A percentile compares a stretch with the other conserved stretches of the same genome.
These are phyloP conservation scores for Cheiracanthium punctorium DNA, from an alignment of 2,888 invertebrate genomes.

Conservation along the genomic window DNA sequence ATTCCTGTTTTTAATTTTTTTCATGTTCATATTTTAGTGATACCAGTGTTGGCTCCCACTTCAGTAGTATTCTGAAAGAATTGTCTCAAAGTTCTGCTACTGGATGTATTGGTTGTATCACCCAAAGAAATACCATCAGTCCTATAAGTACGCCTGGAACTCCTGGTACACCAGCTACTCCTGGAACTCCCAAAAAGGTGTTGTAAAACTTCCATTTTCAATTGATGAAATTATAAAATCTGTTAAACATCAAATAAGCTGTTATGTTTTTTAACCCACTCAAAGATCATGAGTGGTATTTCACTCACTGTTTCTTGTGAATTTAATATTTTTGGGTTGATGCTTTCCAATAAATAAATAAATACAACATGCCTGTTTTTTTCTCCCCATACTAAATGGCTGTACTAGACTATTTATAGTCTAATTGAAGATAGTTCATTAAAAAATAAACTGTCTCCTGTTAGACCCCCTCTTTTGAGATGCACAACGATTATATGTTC, in stretches of 20 bases:
- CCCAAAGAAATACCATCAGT: slow-evolving; percentile 68
- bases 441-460: too few relatives aligned
- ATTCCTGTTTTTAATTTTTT: background rate
- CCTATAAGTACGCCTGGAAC: slow-evolving; percentile 70
- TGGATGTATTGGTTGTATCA: slow-evolving; percentile 70
- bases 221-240: background rate
- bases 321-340: background rate
- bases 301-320: background rate
- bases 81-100: slow-evolving; percentile 77
- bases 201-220: background rate
- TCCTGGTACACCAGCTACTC: slow-evolving; percentile 71
- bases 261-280: too few relatives aligned
- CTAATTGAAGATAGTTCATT: too few relatives aligned
- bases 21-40: slow-evolving; percentile 51
- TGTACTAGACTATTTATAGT: too few relatives aligned
- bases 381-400: too few relatives aligned
- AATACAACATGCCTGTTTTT: too few relatives aligned
- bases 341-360: too few relatives aligned
- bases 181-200: slow-evolving; percentile 73
- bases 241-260: too few relatives aligned
- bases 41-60: slow-evolving; percentile 68
- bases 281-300: too few relatives aligned
- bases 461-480: too few relatives aligned
- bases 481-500: too few relatives aligned
- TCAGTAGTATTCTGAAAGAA: slow-evolving; percentile 76